Conservation (phyloP, 35 echinoderm and acorn worm genomes). For the Lytechinus variegatus region DNA sequence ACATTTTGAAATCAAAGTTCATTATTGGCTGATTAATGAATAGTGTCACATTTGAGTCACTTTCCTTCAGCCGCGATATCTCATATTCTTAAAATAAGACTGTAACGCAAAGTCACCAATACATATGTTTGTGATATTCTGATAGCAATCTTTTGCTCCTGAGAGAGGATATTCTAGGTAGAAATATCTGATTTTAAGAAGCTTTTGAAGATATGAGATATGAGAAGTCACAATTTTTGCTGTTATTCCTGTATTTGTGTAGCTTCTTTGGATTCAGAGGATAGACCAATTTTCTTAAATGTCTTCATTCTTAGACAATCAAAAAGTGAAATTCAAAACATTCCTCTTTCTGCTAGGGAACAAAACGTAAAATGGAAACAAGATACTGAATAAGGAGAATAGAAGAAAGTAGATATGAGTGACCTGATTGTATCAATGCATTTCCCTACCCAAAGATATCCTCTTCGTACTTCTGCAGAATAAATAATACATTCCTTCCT, state of each 20-base stretch:
- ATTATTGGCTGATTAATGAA: not conserved
- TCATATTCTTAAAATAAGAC: not conserved
- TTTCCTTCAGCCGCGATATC: not conserved
- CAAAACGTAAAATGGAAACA: no score
- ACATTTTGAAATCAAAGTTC: not conserved
- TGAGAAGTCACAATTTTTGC: not conserved
- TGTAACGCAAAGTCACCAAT: constrained; percentile 2
- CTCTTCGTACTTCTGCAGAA: not conserved
- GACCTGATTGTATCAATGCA: not conserved
- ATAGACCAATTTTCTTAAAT: not conserved
- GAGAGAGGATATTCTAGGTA: not conserved
- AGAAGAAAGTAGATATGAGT: not conserved
- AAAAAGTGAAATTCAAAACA: not conserved
- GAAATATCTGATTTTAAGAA: constrained; percentile 7
- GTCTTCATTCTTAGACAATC: not conserved
- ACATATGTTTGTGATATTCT: not conserved
- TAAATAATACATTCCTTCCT: not conserved
- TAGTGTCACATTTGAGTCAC: not conserved
- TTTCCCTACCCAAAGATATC: not conserved
- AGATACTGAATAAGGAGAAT: not conserved
- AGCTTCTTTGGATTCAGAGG: not conserved
- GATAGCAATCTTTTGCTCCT: not conserved
- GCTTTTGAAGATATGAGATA: not conserved
- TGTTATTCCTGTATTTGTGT: not conserved
- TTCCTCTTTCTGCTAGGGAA: not conserved